Evolutionary conservation across 2,113 vertebrate species (phyloP).

Genomic region (Alethe diademata): DNA sequence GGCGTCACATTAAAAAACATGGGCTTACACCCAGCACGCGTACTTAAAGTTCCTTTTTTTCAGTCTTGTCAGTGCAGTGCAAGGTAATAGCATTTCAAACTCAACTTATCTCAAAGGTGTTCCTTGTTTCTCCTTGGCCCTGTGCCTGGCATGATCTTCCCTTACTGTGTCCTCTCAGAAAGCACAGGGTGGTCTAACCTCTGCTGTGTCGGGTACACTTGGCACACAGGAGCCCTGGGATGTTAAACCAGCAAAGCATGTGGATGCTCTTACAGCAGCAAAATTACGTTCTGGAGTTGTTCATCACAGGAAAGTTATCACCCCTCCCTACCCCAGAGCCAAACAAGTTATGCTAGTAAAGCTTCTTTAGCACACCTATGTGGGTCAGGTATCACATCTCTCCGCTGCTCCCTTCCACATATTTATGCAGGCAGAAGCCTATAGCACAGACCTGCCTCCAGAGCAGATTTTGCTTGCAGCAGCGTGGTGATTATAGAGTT

Average conservation of each 20-base stretch:
- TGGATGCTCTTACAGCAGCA: conserved; percentile 23
- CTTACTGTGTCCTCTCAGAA: background rate
- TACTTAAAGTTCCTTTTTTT: background rate
- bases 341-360: conserved; percentile 54
- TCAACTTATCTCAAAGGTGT: background rate
- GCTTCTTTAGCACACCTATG: conserved; percentile 36
- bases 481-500: background rate
- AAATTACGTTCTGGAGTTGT: background rate
- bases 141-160: background rate
- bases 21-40: background rate
- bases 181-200: background rate
- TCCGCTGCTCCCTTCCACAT: background rate
- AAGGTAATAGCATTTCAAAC: background rate
- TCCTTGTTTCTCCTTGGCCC: background rate
- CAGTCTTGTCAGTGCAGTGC: background rate
- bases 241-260: background rate
- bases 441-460: background rate
- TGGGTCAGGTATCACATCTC: conserved; percentile 64
- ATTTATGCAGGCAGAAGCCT: conserved; percentile 49
- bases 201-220: rapidly evolving
- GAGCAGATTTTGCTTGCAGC: conserved; percentile 42
- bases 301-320: conserved; percentile 42
- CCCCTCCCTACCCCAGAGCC: conserved; percentile 24
- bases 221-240: background rate
- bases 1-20: background rate